Evolutionary conservation across 2,113 vertebrate genomes (phyloP).

Genomic region (Ivindomyrus marchei): DNA sequence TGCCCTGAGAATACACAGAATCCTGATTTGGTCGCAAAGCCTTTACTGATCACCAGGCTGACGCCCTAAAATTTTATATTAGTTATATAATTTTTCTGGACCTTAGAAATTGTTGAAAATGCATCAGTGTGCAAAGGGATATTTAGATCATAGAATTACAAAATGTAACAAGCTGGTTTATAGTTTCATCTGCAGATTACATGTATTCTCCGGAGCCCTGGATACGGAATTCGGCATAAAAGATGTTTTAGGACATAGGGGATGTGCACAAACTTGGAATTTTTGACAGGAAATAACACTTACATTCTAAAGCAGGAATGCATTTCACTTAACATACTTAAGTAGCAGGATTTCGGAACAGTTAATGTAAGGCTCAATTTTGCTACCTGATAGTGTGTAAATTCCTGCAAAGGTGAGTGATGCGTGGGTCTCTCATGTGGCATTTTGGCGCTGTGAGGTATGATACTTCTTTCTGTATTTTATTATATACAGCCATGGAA

Average conservation of each 20-base stretch:
- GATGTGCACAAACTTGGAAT: not conserved
- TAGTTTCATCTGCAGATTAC: not conserved
- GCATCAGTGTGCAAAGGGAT: not conserved
- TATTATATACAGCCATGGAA: no score
- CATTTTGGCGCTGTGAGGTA: not conserved
- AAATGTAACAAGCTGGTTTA: not conserved
- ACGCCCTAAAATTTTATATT: not conserved
- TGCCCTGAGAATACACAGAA: not conserved
- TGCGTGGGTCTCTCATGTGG: not conserved
- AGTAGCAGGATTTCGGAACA: not conserved
- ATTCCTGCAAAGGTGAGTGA: not conserved
- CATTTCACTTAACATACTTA: not conserved
- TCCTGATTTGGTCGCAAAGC: not conserved
- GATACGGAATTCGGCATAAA: not conserved
- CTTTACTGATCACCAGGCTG: not conserved
- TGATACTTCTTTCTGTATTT: not conserved
- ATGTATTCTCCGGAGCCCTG: not conserved
- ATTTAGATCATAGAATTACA: not conserved
- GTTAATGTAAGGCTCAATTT: not conserved
- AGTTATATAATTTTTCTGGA: not conserved
- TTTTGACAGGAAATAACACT: not conserved
- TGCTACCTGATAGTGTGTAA: not conserved
- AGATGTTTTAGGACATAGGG: not conserved
- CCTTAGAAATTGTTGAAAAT: not conserved
- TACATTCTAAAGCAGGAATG: not conserved